Evolutionary conservation across 1,140 invertebrate genomes (phyloP), one percentile per base, ranked within the genome.

Genomic region (Diachasmimorpha longicaudata): DNA sequence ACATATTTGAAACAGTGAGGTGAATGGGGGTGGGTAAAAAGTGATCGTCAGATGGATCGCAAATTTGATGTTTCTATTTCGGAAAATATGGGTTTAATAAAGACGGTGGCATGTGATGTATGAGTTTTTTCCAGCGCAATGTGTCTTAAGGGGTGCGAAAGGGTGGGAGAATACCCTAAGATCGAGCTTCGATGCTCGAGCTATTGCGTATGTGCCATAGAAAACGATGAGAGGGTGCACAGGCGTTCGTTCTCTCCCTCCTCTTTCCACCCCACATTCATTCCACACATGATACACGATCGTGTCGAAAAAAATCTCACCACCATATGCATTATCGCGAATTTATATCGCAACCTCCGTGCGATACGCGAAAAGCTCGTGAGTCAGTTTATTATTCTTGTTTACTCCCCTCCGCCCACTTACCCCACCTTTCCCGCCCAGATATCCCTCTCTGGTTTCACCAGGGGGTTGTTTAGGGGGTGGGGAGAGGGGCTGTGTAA

Each of bases 71-170:
- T 80, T 78, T 79, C 79, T 39, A 63, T 19, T 42, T 82, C 84
- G 81, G 86, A 87, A 88, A 87, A 86, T 88, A 88, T 87, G 85
- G 86, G 85, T 88, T 87, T 87, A 87, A 88, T 88, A 88, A 88
- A 88, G 86, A 85, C 84, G 82, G 81, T 82, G 80, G 82, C 82
- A 5, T 11, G 81, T 87, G 85, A 87, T 88, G 85, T 87, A 88
- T 87, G 80, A 78, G 77, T 52, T 72, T 31, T 72, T 37, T 10
- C 69, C 55, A 42, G 9, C 66, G 36, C 66, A 42, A 46, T 10
- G 58, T 67, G n/a, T 31, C 46, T 55, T n/a, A 36, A 39, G 66
- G 66, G 66, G 66, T n/a, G 31, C 31, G 39, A 39, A 39, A 68
- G 36, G 19, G 36, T 37, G 36, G 39, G 16, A 68, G 31, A 36